These are phyloP conservation scores for Coranthus polyacanthus DNA, from an alignment of 2,797 vertebrate genomes.

Conservation along the genomic window DNA sequence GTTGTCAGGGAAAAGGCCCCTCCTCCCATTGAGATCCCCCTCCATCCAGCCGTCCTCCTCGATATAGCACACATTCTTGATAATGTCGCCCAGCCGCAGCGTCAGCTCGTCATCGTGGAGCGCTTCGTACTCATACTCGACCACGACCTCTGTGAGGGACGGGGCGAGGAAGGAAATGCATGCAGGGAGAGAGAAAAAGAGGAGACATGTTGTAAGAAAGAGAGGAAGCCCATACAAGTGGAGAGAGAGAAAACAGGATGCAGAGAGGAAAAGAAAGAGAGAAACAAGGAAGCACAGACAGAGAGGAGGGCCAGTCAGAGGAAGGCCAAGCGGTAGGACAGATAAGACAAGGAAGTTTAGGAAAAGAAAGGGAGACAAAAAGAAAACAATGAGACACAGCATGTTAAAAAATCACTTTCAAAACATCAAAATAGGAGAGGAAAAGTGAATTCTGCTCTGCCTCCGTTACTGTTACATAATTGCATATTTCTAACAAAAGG, in stretches of 20 bases:
- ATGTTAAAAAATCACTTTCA: no score
- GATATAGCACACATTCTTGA: conserved; percentile 92
- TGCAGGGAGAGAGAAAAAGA: background rate
- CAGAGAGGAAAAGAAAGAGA: background rate
- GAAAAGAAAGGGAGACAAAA: background rate
- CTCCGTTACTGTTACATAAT: no score
- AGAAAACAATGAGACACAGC: conserved; percentile 5
- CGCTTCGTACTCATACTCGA: conserved; percentile 95
- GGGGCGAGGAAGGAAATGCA: background rate
- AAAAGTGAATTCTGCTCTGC: no score
- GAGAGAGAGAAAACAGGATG: background rate
- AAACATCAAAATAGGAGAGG: no score
- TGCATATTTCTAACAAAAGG: no score
- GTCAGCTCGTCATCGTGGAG: conserved; percentile 95
- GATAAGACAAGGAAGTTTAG: background rate
- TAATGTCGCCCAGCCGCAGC: conserved; percentile 91
- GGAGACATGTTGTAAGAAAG: no score
- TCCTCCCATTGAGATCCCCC: conserved; percentile 92
- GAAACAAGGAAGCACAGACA: background rate
- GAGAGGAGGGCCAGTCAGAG: background rate
- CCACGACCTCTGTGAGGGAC: conserved; percentile 88
- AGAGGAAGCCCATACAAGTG: background rate
- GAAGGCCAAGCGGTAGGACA: background rate
- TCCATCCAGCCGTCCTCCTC: conserved; percentile 98
- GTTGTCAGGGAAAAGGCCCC: conserved; percentile 97